Base-by-base conservation (phyloP, 2,888 invertebrate species). In the Spisula solida region DNA sequence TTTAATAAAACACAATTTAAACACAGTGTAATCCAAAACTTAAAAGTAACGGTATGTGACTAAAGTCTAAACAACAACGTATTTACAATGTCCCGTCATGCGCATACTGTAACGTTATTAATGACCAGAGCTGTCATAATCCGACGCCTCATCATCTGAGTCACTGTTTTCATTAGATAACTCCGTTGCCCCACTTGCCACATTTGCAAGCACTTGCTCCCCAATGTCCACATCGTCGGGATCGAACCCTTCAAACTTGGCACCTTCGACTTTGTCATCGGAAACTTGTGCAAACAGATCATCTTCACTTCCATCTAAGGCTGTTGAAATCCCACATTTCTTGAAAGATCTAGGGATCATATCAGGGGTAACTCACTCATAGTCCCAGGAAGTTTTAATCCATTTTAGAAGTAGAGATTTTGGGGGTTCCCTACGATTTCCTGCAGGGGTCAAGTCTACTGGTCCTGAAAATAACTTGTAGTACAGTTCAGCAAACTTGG, bases 401-500 rank as follows among this genome's bases (percentile, higher is more conserved):
- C 81, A 81, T 6, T 14, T 0, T 5, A 81, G 10, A 55, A 81
- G 1, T 6, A 81, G 6, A n/a, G 79, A 79, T 25, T 41, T 79
- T 0, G n/a, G 47, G 1, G 47, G 20, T 34, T 5, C 8, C 16
- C 29, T 29, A 25, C 75, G 34, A 47, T 47, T 47, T 5, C 41
- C 80, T 20, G 2, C 2, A 41, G 41, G n/a, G 10, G 48, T 48
- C 12, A 41, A 41, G 41, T 80, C 80, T 25, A 51, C 56, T 51
- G 81, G 51, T 8, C 51, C 56, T 1, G 12, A 20, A 83, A 83
- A 83, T 12, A 84, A 31, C 90, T 90, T 75, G 55, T 85, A 83
- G 78, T 89, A 91, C 0, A 86, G 25, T 56, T 86, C 79, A 2
- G 81, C 79, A 5, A 91, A 29, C 31, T 81, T 85, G 18, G 25